Evolutionary conservation across 2,113 vertebrate species (phyloP).

Genomic region (Scolopax mira): DNA sequence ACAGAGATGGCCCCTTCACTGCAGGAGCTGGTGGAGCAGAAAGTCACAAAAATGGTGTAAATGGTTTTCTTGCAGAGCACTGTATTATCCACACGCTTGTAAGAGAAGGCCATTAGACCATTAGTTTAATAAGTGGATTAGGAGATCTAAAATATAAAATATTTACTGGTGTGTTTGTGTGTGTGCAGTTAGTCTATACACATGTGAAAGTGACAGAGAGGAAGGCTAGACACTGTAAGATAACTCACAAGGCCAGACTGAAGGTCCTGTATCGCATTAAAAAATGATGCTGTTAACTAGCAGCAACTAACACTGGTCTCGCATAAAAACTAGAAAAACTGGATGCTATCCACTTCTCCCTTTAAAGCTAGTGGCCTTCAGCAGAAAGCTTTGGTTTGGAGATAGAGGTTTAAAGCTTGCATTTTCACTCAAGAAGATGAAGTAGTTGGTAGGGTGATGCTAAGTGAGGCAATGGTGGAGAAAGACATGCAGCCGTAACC

Average conservation of each 20-base stretch:
- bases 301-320: neutral
- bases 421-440: neutral
- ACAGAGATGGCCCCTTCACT: neutral
- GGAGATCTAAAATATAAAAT: neutral
- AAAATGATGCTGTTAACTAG: neutral
- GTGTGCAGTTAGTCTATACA: fast-evolving
- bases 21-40: neutral
- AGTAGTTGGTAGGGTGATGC: neutral
- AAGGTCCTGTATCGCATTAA: neutral
- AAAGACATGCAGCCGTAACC: neutral
- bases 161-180: neutral
- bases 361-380: neutral
- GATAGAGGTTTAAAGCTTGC: neutral
- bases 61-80: neutral
- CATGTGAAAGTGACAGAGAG: neutral
- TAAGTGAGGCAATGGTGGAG: neutral
- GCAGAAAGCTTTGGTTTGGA: neutral
- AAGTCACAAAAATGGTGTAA: neutral
- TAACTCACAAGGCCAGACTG: neutral
- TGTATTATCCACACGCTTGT: neutral
- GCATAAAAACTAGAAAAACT: neutral
- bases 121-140: neutral
- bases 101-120: neutral
- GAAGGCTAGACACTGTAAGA: neutral
- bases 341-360: neutral